A percentile compares a stretch with the other conserved stretches of the same genome.
phyloP scores from a whole-genome alignment of 2,797 vertebrate genomes.

The Phalanger gymnotis region DNA sequence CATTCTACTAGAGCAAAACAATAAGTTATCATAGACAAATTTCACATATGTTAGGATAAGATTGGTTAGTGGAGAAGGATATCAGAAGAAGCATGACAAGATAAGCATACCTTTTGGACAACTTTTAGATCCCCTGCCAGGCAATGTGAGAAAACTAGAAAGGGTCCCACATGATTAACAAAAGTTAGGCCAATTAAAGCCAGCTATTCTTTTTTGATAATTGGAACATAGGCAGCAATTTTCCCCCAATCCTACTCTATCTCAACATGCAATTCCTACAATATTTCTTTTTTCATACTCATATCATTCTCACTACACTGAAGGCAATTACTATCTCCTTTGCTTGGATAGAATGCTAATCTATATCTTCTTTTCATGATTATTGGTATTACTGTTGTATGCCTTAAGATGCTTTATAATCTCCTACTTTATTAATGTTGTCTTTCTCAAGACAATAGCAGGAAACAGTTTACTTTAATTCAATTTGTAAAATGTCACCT shows the following conservation, averaged over 20 bases:
- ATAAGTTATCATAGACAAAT: neutral
- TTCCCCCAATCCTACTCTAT: neutral
- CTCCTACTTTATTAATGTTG: neutral
- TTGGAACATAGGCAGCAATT: neutral
- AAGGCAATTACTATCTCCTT: neutral
- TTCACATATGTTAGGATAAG: neutral
- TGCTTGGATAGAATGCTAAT: neutral
- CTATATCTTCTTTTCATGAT: neutral
- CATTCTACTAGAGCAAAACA: neutral
- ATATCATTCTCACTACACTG: neutral
- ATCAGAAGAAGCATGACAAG: neutral
- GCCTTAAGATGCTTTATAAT: neutral
- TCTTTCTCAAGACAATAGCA: neutral
- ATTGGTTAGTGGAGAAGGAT: neutral
- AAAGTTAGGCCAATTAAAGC: neutral
- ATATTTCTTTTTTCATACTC: neutral
- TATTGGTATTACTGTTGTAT: neutral
- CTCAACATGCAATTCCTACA: neutral
- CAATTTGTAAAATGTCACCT: neutral
- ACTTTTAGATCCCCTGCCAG: neutral
- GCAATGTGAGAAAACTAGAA: neutral
- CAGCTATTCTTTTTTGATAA: neutral
- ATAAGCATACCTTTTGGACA: neutral
- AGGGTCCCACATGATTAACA: neutral
- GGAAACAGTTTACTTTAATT: neutral